phyloP scores from a whole-genome alignment of 1,140 invertebrate species.

The Mizuhopecten yessoensis region DNA sequence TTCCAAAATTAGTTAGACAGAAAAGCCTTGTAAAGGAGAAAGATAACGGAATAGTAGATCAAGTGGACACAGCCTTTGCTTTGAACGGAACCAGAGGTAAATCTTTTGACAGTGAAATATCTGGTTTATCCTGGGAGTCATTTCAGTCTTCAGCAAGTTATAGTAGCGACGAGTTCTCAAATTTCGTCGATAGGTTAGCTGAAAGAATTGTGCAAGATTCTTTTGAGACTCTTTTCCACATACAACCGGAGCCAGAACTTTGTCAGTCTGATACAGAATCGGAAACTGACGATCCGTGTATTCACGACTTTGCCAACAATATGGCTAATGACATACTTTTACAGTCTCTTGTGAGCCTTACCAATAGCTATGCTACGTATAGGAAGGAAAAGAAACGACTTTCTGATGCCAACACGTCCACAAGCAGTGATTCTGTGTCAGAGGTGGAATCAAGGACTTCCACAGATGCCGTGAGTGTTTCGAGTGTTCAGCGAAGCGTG shows the following conservation, averaged over 20 bases:
- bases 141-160: slow-evolving; percentile 50
- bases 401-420: background rate
- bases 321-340: background rate
- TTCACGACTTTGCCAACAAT: slow-evolving; percentile 1
- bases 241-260: background rate
- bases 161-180: slow-evolving; percentile 60
- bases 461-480: slow-evolving; percentile 1
- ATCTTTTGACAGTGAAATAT: slow-evolving; percentile 50
- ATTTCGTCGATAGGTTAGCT: slow-evolving; percentile 70
- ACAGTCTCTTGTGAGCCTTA: background rate
- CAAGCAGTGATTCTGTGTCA: background rate
- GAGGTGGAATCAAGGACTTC: background rate
- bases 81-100: slow-evolving; percentile 1
- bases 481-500: slow-evolving; percentile 41
- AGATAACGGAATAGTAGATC: background rate
- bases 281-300: background rate
- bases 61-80: background rate
- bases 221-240: slow-evolving; percentile 52
- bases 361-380: slow-evolving; percentile 20
- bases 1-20: background rate
- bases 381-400: slow-evolving; percentile 24
- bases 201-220: slow-evolving; percentile 67
- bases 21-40: background rate
- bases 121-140: slow-evolving; percentile 27
- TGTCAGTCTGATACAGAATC: background rate